Evolutionary conservation across 2,888 invertebrate genomes (phyloP).

Genomic region (Hemithea aestivaria): DNA sequence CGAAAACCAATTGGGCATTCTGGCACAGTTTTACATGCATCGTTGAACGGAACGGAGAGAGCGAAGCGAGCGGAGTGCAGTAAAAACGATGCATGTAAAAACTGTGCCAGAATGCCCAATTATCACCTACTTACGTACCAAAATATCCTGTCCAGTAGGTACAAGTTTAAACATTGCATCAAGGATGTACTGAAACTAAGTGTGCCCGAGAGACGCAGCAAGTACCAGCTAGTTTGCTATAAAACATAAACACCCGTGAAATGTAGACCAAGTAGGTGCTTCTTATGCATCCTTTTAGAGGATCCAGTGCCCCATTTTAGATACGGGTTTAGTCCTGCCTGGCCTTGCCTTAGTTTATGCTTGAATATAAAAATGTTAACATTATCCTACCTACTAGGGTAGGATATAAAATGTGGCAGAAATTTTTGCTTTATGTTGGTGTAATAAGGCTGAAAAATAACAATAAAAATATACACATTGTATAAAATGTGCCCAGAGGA

Average conservation of each 20-base stretch:
- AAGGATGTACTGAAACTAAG: too few relatives aligned
- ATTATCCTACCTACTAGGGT: conserved; percentile 6
- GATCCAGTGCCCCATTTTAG: conserved; percentile 7
- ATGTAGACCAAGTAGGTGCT: conserved; percentile 14
- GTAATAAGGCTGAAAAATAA: conserved; percentile 5
- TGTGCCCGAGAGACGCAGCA: too few relatives aligned
- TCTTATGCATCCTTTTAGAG: conserved; percentile 12
- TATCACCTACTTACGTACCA: too few relatives aligned
- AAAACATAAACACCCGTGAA: conserved; percentile 6
- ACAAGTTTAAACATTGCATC: too few relatives aligned
- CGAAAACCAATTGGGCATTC: too few relatives aligned
- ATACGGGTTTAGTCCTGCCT: conserved; percentile 6
- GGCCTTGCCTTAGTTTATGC: conserved; percentile 14
- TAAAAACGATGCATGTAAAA: too few relatives aligned
- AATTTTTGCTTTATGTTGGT: conserved; percentile 11
- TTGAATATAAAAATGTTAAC: conserved; percentile 19
- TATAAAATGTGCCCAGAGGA: too few relatives aligned
- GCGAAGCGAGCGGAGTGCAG: too few relatives aligned
- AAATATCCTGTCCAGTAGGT: too few relatives aligned
- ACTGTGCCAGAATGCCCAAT: too few relatives aligned
- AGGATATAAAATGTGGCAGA: conserved; percentile 7
- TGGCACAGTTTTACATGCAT: too few relatives aligned
- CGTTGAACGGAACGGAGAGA: too few relatives aligned
- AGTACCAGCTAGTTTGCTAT: not conserved
- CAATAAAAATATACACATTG: not conserved